Percentiles rank a stretch among this genome's conserved stretches.
phyloP scores from a whole-genome alignment of 2,113 vertebrate species.

The Bucco capensis region DNA sequence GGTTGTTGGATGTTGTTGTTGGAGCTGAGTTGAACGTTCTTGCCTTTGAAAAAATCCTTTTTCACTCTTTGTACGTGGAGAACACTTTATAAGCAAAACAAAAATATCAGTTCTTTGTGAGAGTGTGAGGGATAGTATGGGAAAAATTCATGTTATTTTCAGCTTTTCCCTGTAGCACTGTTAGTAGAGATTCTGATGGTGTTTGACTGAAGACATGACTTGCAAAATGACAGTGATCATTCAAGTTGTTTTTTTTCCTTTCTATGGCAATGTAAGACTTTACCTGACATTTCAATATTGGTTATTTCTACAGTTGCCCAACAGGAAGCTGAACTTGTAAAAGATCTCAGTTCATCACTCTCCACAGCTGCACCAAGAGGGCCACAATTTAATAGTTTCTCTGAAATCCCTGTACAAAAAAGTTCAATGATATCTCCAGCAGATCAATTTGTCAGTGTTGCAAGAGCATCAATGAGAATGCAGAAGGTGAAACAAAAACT shows the following conservation, averaged over 20 bases:
- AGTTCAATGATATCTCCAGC: constrained; percentile 63
- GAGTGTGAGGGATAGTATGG: background rate
- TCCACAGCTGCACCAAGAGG: constrained; percentile 57
- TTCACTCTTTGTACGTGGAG: background rate
- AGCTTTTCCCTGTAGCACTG: background rate
- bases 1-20: no score
- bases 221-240: background rate
- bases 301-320: constrained; percentile 79
- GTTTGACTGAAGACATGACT: background rate
- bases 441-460: constrained; percentile 74
- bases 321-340: constrained; percentile 80
- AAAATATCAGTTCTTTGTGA: background rate
- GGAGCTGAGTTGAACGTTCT: no score
- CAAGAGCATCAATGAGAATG: constrained; percentile 83
- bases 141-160: background rate
- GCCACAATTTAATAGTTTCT: constrained; percentile 60
- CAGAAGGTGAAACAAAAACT: constrained; percentile 88
- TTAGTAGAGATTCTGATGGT: background rate
- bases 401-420: constrained; percentile 60
- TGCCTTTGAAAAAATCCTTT: background rate
- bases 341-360: constrained; percentile 64
- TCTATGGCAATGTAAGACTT: background rate
- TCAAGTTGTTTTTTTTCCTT: background rate
- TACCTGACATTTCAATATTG: constrained; percentile 4
- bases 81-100: background rate